A percentile compares a stretch with the other conserved stretches of the same genome.
These are phyloP conservation scores for Numenius arquata DNA, from an alignment of 2,113 vertebrate species.

Conservation along the genomic window DNA sequence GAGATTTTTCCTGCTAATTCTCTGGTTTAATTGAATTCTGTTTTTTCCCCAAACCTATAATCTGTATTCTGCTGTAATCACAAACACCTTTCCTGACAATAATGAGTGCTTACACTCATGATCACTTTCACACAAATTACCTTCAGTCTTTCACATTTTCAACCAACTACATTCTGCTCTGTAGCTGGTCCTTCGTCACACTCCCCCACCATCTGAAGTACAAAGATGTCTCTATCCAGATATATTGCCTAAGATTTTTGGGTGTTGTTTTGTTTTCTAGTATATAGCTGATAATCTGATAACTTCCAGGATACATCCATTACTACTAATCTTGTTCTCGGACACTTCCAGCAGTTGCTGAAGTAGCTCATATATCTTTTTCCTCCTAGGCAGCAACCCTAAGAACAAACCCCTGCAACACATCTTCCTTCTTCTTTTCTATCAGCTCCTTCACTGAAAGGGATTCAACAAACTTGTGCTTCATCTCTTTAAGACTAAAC, in stretches of 20 bases:
- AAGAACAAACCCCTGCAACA: background rate
- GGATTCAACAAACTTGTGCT: background rate
- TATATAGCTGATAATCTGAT: background rate
- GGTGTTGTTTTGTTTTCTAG: background rate
- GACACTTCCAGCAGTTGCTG: background rate
- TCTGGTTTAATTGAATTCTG: background rate
- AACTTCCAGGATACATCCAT: background rate
- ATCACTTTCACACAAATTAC: background rate
- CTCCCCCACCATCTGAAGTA: background rate
- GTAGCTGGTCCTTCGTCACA: background rate
- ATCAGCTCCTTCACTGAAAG: background rate
- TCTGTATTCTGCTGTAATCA: background rate
- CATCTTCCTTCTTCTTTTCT: background rate
- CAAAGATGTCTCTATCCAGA: background rate
- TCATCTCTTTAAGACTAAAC: background rate
- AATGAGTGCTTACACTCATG: background rate
- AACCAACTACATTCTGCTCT: background rate
- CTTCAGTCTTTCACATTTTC: background rate
- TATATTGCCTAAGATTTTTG: background rate
- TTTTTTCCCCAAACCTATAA: background rate
- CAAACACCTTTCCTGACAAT: background rate
- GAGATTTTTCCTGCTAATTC: background rate
- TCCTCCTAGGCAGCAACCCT: background rate
- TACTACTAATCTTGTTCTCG: background rate
- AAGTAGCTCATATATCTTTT: background rate